Evolutionary conservation across 2,797 vertebrate genomes (phyloP).

Genomic region (Carcharodon carcharias): DNA sequence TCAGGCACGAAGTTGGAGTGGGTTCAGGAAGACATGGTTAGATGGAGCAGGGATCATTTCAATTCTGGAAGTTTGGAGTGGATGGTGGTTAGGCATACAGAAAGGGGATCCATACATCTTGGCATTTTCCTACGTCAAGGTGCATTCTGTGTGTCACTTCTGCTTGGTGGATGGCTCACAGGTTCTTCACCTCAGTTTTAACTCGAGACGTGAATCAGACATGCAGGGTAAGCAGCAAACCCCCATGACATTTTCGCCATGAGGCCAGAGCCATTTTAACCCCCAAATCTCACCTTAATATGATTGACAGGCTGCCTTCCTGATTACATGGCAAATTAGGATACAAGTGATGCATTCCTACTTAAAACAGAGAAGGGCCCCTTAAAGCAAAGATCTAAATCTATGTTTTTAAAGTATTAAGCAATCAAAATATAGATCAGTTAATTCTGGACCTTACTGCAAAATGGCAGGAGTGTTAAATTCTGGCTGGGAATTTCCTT

Average conservation of each 20-base stretch:
- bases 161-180: background rate
- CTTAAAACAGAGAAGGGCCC: no score
- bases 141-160: background rate
- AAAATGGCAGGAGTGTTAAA: no score
- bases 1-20: no score
- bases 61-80: background rate
- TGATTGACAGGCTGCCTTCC: background rate
- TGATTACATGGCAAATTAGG: background rate
- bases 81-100: background rate
- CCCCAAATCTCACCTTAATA: background rate
- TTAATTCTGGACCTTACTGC: no score
- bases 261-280: no score
- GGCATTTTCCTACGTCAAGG: background rate
- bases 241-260: background rate
- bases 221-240: background rate
- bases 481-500: no score
- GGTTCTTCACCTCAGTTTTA: background rate
- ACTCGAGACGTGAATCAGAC: background rate
- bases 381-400: no score
- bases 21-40: no score
- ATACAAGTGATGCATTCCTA: no score
- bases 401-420: no score
- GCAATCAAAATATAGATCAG: no score
- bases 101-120: background rate
- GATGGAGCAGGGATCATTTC: no score